A percentile compares a stretch with the other conserved stretches of the same genome.
Conservation (phyloP, 2,113 vertebrate genomes). For the Actenoides hombroni region DNA sequence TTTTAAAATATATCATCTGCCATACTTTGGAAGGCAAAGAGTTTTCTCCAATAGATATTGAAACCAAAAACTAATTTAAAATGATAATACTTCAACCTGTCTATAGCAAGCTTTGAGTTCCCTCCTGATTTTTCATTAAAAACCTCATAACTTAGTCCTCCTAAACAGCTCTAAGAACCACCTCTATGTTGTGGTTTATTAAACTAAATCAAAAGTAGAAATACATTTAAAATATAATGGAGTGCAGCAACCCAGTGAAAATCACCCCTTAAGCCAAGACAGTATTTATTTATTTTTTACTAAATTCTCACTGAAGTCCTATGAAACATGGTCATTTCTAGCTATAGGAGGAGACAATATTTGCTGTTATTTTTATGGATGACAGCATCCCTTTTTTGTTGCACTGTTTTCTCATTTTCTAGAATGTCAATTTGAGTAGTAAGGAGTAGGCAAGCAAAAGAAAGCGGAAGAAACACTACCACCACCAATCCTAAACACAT, state of each 20-base stretch:
- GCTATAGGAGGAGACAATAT: background rate
- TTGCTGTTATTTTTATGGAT: background rate
- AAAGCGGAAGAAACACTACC: background rate
- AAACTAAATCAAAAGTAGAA: background rate
- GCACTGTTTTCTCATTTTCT: background rate
- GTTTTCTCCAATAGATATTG: background rate
- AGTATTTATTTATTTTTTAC: background rate
- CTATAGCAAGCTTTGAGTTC: background rate
- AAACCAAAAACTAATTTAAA: background rate
- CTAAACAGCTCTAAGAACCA: background rate
- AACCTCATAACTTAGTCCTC: rapidly evolving
- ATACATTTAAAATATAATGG: background rate
- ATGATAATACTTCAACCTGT: background rate
- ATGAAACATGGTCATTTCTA: background rate
- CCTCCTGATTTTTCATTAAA: background rate
- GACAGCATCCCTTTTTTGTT: background rate
- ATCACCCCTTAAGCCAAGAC: background rate
- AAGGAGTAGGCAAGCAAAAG: background rate
- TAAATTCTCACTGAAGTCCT: background rate
- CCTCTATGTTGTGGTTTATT: background rate
- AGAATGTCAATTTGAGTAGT: background rate
- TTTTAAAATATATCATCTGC: background rate
- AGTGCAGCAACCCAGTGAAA: background rate
- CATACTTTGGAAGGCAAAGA: background rate
- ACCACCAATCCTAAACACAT: background rate